These are phyloP conservation scores for Leistus spinibarbis DNA, from an alignment of 2,888 invertebrate genomes.

Conservation along the genomic window DNA sequence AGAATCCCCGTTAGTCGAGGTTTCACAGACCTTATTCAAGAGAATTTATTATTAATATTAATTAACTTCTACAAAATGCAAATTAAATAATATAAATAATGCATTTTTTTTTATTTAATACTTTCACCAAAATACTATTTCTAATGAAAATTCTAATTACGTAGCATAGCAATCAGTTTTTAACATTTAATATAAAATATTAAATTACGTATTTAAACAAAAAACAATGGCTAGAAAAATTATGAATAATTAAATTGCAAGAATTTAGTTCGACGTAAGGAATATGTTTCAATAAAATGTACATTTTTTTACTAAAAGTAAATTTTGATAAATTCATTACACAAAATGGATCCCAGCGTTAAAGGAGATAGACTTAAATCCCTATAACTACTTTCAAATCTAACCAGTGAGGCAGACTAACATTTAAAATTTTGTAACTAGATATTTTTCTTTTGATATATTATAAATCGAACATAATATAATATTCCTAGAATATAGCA, in stretches of 20 bases:
- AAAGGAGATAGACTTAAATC: constrained; percentile 20
- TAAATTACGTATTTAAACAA: too few species aligned
- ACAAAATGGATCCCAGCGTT: constrained; percentile 24
- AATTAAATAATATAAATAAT: not conserved
- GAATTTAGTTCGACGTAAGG: not conserved
- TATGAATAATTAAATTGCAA: too few species aligned
- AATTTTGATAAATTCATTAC: constrained; percentile 27
- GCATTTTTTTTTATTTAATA: not conserved
- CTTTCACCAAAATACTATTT: not conserved
- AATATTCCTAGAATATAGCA: too few species aligned
- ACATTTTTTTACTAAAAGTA: not conserved
- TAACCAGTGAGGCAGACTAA: not conserved
- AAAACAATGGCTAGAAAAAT: too few species aligned
- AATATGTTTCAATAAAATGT: not conserved
- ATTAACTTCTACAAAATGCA: not conserved
- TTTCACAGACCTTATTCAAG: not conserved
- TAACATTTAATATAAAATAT: too few species aligned
- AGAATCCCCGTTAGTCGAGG: not conserved
- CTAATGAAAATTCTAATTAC: too few species aligned
- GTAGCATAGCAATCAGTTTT: too few species aligned
- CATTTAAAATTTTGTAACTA: too few species aligned
- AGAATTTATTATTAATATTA: not conserved
- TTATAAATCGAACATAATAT: too few species aligned
- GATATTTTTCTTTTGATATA: too few species aligned
- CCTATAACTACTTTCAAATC: not conserved